These are phyloP conservation scores for Luperina testacea DNA, from an alignment of 2,888 invertebrate genomes.

Conservation along the genomic window DNA sequence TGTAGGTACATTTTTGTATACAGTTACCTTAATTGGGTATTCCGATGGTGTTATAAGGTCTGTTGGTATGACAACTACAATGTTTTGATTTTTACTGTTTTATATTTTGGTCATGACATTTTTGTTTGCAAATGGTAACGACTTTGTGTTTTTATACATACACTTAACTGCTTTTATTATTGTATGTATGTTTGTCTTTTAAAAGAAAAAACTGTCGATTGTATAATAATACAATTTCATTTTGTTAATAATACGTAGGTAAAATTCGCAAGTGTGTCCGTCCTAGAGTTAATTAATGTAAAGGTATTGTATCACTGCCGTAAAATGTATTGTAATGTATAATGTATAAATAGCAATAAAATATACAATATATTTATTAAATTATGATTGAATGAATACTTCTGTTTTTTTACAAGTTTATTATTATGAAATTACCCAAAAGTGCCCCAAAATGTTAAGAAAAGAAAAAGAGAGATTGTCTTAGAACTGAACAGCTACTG, in stretches of 20 bases:
- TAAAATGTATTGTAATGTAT: constrained; percentile 61
- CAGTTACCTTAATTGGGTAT: constrained; percentile 59
- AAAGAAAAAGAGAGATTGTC: background rate
- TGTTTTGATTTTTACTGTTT: constrained; percentile 55
- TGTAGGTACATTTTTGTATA: constrained; percentile 17
- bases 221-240: background rate
- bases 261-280: constrained; percentile 32
- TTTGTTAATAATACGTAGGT: background rate
- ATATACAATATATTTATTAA: constrained; percentile 63
- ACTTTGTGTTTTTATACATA: background rate
- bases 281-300: constrained; percentile 29
- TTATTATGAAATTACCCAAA: background rate
- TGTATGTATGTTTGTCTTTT: background rate
- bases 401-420: constrained; percentile 2
- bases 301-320: constrained; percentile 59
- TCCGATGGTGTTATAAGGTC: constrained; percentile 51
- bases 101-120: constrained; percentile 18
- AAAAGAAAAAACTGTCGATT: background rate
- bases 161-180: background rate
- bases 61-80: constrained; percentile 41
- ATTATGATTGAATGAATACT: constrained; percentile 56
- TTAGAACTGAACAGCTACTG: background rate
- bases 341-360: constrained; percentile 60
- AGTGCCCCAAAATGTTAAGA: background rate
- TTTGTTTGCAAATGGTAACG: constrained; percentile 42